These are phyloP conservation scores for Etheostoma nigrum DNA, from an alignment of 2,797 vertebrate genomes.

Conservation along the genomic window DNA sequence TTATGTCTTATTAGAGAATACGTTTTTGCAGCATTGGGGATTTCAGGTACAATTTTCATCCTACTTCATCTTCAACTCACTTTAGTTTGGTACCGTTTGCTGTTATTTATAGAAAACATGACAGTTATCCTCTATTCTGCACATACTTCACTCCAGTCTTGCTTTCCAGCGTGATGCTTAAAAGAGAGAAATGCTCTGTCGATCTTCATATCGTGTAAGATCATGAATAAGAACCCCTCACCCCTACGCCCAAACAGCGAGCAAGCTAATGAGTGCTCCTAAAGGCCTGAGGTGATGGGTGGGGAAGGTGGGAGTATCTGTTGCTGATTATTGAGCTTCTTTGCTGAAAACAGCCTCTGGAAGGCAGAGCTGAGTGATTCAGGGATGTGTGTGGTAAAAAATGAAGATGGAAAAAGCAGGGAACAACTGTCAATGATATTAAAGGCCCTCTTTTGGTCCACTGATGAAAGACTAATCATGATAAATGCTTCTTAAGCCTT, in stretches of 20 bases:
- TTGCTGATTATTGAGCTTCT: conserved; percentile 63
- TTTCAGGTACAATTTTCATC: not conserved
- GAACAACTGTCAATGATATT: conserved; percentile 67
- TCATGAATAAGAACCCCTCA: conserved; percentile 35
- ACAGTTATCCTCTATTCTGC: not conserved
- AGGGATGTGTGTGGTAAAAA: conserved; percentile 51
- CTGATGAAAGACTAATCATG: conserved; percentile 77
- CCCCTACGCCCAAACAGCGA: conserved; percentile 11
- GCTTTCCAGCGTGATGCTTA: not conserved
- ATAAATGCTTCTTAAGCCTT: conserved; percentile 67
- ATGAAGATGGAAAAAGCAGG: conserved; percentile 66
- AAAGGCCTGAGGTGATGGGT: conserved; percentile 41
- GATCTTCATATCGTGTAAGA: conserved; percentile 16
- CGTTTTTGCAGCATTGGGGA: not conserved
- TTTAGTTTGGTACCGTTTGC: not conserved
- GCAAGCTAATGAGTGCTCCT: conserved; percentile 64
- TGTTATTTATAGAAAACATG: not conserved
- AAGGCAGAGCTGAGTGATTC: conserved; percentile 44
- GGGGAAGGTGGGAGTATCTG: not conserved
- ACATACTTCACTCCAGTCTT: not conserved
- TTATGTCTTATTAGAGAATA: not conserved
- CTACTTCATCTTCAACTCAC: not conserved
- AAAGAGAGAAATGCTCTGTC: conserved; percentile 5
- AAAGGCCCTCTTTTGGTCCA: conserved; percentile 69
- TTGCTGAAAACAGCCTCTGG: conserved; percentile 60